Evolutionary conservation across 2,113 vertebrate species (phyloP).

Genomic region (Lagopus leucura): DNA sequence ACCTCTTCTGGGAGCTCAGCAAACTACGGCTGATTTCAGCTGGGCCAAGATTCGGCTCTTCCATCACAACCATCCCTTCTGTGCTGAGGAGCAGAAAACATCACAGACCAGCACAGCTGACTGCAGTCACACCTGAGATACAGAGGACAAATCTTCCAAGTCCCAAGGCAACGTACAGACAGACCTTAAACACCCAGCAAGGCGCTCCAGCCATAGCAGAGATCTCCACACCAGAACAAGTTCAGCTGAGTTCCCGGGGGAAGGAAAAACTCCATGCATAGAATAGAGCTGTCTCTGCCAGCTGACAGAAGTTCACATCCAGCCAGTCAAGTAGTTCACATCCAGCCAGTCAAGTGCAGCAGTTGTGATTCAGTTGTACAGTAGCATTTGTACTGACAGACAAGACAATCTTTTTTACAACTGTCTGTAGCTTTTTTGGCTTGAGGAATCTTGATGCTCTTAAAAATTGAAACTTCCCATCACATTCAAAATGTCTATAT

Average conservation of each 20-base stretch:
- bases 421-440: conserved; percentile 69
- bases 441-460: conserved; percentile 66
- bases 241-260: background rate
- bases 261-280: background rate
- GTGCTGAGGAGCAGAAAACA: background rate
- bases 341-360: conserved; percentile 66
- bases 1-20: background rate
- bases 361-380: conserved; percentile 64
- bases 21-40: background rate
- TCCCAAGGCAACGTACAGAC: background rate
- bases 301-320: conserved; percentile 64
- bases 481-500: conserved; percentile 68
- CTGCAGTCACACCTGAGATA: background rate
- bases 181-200: background rate
- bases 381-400: conserved; percentile 69
- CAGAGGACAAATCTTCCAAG: background rate
- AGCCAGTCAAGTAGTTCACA: conserved; percentile 66
- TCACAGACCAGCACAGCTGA: background rate
- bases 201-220: background rate
- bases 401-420: conserved; percentile 71
- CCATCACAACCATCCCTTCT: background rate
- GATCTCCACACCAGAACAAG: background rate
- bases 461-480: conserved; percentile 64
- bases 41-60: background rate
- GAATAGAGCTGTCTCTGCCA: conserved; percentile 48